phyloP scores from a whole-genome alignment of 2,113 vertebrate genomes.

The Pithys albifrons region DNA sequence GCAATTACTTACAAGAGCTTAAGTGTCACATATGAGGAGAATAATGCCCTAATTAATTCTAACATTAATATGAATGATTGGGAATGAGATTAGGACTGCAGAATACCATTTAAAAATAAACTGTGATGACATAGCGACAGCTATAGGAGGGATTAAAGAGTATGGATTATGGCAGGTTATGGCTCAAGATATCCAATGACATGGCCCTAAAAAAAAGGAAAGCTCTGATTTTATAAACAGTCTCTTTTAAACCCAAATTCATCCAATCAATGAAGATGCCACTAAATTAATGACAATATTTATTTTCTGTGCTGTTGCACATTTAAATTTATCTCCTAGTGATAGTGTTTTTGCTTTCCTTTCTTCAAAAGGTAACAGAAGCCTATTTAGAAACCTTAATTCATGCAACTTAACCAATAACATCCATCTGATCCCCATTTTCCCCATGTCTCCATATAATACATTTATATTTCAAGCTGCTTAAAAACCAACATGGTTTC shows the following conservation, averaged over 20 bases:
- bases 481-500: not conserved
- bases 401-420: not conserved
- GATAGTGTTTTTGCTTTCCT: not conserved
- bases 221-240: not conserved
- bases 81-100: conserved; percentile 56
- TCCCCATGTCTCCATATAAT: not conserved
- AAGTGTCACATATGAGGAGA: conserved; percentile 42
- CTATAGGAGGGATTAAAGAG: conserved; percentile 51
- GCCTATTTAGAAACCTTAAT: not conserved
- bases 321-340: not conserved
- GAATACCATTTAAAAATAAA: conserved; percentile 42
- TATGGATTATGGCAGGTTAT: conserved; percentile 55
- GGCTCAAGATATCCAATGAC: conserved; percentile 9
- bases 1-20: conserved; percentile 50
- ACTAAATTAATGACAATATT: not conserved
- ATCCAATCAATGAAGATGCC: not conserved
- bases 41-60: conserved; percentile 63
- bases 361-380: not conserved
- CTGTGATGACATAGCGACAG: conserved; percentile 24
- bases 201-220: not conserved
- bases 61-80: conserved; percentile 59
- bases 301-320: not conserved
- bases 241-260: not conserved
- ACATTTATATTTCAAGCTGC: not conserved
- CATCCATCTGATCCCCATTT: not conserved